Percentiles rank a stretch among this genome's conserved stretches.
phyloP scores from a whole-genome alignment of 2,888 invertebrate genomes.

The Hirtodrosophila alboralis region DNA sequence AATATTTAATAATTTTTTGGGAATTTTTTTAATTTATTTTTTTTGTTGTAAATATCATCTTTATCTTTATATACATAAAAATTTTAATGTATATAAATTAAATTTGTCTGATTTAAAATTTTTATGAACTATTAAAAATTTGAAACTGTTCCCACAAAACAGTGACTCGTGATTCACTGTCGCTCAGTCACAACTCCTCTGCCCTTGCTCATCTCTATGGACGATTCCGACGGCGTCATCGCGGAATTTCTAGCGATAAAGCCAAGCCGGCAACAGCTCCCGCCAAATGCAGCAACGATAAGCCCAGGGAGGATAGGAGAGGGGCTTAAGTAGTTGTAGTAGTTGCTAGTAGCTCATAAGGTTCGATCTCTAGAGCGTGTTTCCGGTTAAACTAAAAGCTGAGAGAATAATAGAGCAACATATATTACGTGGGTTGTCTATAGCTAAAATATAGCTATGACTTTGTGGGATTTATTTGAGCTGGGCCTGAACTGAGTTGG shows the following conservation, averaged over 20 bases:
- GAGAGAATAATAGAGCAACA: constrained; percentile 4
- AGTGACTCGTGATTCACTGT: too few species aligned
- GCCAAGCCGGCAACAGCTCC: constrained; percentile 23
- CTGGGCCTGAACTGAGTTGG: constrained; percentile 9
- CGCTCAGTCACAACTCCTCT: too few species aligned
- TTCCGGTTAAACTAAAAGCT: constrained; percentile 31
- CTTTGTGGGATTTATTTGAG: constrained; percentile 14
- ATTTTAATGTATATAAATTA: too few species aligned
- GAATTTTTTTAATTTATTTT: too few species aligned
- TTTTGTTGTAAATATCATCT: too few species aligned
- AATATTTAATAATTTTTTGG: too few species aligned
- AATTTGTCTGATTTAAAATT: too few species aligned
- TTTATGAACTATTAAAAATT: too few species aligned
- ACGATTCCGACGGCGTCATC: constrained; percentile 26
- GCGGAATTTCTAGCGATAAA: constrained; percentile 50
- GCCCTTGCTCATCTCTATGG: constrained; percentile 5
- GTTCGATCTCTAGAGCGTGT: constrained; percentile 16
- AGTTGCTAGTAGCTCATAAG: too few species aligned
- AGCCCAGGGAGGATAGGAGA: constrained; percentile 9
- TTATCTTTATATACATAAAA: too few species aligned
- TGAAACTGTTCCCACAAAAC: too few species aligned
- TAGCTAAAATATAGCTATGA: constrained; percentile 6
- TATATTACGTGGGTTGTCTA: constrained; percentile 16
- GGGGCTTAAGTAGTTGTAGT: constrained; percentile 13
- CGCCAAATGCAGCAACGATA: constrained; percentile 30